Evolutionary conservation across 1,140 invertebrate genomes (phyloP).

Genomic region (Macrostomum lignano): DNA sequence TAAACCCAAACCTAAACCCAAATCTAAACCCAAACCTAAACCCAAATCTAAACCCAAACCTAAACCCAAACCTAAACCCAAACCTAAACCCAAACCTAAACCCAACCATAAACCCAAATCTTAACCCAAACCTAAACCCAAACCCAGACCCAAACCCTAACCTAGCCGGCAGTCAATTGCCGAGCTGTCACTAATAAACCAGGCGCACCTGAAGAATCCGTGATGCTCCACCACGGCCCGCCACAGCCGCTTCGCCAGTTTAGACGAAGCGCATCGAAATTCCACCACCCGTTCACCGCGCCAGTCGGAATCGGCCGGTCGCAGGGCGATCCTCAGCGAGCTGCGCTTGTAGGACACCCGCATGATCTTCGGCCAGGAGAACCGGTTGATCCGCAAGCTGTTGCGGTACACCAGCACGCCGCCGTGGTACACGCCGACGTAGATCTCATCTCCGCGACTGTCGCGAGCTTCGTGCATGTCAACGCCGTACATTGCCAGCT

Average conservation of each 20-base stretch:
- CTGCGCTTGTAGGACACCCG: not conserved
- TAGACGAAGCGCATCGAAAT: not conserved
- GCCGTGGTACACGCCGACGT: not conserved
- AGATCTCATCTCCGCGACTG: conserved; percentile 31
- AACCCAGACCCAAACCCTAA: no score
- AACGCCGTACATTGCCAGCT: conserved; percentile 74
- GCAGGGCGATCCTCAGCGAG: not conserved
- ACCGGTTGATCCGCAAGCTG: not conserved
- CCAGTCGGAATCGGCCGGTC: not conserved
- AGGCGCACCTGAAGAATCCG: conserved; percentile 2
- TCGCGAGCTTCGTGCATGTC: conserved; percentile 62
- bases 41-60: no score
- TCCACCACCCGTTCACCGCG: not conserved
- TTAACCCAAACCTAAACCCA: no score
- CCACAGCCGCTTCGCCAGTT: not conserved
- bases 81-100: no score
- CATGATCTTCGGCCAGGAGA: conserved; percentile 3
- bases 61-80: no score
- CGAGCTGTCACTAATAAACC: no score
- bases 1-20: no score
- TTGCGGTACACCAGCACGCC: not conserved
- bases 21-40: no score
- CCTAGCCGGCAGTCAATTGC: no score
- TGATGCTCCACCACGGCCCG: not conserved
- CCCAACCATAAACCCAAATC: no score